These are phyloP conservation scores for Takifugu rubripes DNA, from an alignment of 2,797 vertebrate species.

Conservation along the genomic window DNA sequence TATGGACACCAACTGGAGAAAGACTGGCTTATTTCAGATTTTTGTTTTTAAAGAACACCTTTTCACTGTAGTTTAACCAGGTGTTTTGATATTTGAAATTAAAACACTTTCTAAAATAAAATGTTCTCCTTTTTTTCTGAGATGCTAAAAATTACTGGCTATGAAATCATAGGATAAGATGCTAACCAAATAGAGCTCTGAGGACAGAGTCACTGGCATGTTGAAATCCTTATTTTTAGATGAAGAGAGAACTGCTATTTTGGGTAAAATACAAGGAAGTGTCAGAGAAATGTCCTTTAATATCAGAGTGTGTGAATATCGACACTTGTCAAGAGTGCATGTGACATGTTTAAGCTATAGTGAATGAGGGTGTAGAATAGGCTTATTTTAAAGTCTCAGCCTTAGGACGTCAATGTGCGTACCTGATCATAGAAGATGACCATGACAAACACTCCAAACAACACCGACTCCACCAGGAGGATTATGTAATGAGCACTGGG, in stretches of 20 bases:
- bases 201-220: too few species aligned
- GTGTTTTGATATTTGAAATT: not conserved
- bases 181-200: too few species aligned
- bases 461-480: slow-evolving; percentile 81
- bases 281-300: too few species aligned
- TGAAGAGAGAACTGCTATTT: too few species aligned
- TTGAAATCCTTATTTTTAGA: too few species aligned
- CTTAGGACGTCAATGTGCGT: slow-evolving; percentile 6
- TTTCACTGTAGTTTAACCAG: not conserved
- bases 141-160: not conserved
- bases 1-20: slow-evolving; percentile 75
- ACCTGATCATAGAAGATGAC: slow-evolving; percentile 89
- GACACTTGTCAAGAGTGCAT: too few species aligned
- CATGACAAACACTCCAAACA: slow-evolving; percentile 83
- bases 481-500: slow-evolving; percentile 82
- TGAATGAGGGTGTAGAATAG: too few species aligned
- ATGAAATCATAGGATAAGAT: too few species aligned
- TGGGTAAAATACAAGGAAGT: too few species aligned
- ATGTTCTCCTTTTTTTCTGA: not conserved
- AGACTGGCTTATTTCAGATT: not conserved
- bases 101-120: not conserved
- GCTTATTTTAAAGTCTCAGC: too few species aligned
- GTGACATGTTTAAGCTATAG: too few species aligned
- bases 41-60: not conserved
- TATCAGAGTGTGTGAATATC: too few species aligned